Percentiles rank a stretch among this genome's conserved stretches.
Evolutionary conservation across 2,797 vertebrate genomes (phyloP).

Genomic region (Pterois miles): DNA sequence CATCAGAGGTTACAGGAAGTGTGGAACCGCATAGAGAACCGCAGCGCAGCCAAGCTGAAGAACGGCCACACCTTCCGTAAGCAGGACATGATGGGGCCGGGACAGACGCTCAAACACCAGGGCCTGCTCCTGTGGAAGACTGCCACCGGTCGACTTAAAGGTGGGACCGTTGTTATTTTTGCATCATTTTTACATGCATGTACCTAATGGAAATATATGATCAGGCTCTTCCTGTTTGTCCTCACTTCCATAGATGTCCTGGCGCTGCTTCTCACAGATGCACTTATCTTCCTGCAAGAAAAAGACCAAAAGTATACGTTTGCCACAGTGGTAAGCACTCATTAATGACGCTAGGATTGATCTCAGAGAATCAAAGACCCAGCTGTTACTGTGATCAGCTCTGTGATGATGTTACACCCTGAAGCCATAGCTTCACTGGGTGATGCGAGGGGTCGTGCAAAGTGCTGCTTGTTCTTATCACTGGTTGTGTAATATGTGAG

Average conservation of each 20-base stretch:
- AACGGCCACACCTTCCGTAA: slow-evolving; percentile 91
- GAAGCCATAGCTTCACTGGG: no score
- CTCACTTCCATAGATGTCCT: slow-evolving; percentile 85
- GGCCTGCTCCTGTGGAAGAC: slow-evolving; percentile 95
- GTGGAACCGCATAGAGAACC: slow-evolving; percentile 92
- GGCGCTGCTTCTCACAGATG: slow-evolving; percentile 92
- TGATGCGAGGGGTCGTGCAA: no score
- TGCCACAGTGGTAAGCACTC: slow-evolving; percentile 90
- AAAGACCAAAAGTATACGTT: slow-evolving; percentile 98
- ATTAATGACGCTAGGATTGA: not conserved
- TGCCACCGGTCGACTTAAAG: slow-evolving; percentile 94
- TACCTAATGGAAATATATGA: not conserved
- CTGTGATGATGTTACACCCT: not conserved
- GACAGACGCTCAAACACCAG: slow-evolving; percentile 87
- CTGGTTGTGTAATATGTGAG: no score
- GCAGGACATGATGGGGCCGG: slow-evolving; percentile 88
- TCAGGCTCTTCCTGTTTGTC: not conserved
- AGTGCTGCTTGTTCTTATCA: no score
- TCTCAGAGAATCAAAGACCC: no score
- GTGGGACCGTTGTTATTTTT: slow-evolving; percentile 54
- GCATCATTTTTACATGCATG: not conserved
- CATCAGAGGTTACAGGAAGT: slow-evolving; percentile 91
- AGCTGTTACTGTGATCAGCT: not conserved
- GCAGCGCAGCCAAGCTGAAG: slow-evolving; percentile 91
- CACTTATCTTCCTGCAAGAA: slow-evolving; percentile 94